Evolutionary conservation across 2,888 invertebrate genomes (phyloP), one percentile per base, ranked within the genome.

Genomic region (Incurvaria masculella): DNA sequence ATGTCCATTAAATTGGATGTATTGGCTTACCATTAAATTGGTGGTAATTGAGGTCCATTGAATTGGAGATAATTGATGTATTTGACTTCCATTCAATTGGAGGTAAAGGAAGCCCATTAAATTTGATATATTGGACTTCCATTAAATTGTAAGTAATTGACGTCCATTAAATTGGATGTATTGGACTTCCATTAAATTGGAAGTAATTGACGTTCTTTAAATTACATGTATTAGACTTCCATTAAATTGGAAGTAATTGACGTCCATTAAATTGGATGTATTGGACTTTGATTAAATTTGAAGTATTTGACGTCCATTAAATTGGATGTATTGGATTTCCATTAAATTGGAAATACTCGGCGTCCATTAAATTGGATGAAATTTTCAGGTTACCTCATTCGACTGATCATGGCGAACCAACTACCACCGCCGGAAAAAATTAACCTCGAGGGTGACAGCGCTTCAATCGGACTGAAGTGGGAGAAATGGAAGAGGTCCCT

Each of bases 401-500:
- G 16, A 41, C 2, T 10, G n/a, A 42, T n/a, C 14, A 47, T 27
- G 47, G 38, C 27, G 33, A 42, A 21, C 17, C 43, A n/a, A 26
- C 18, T n/a, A 23, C 43, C 21, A 39, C 40, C 21, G 23, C 38
- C 33, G 17, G 45, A 45, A 20, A n/a, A 42, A 21, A 51, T 56
- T 38, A 54, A 57, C 23, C 51, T 54, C 17, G 59, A 56, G 14
- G 59, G 61, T n/a, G 59, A 61, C 17, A 44, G 44, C 20, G 39
- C 53, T n/a, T 55, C 58, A 2, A 52, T 60, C 1, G 60, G 56
- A 2, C 39, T 54, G 19, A 47, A 54, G 19, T 61, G 58, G 59
- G 55, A 61, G 27, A 57, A 57, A 51, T 61, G 61, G 61, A 59
- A 56, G 47, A 49, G 59, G 33, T 54, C 56, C 10, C 44, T 59